A percentile compares a stretch with the other conserved stretches of the same genome.
Evolutionary conservation across 2,113 vertebrate species (phyloP).

Genomic region (Albula glossodonta): DNA sequence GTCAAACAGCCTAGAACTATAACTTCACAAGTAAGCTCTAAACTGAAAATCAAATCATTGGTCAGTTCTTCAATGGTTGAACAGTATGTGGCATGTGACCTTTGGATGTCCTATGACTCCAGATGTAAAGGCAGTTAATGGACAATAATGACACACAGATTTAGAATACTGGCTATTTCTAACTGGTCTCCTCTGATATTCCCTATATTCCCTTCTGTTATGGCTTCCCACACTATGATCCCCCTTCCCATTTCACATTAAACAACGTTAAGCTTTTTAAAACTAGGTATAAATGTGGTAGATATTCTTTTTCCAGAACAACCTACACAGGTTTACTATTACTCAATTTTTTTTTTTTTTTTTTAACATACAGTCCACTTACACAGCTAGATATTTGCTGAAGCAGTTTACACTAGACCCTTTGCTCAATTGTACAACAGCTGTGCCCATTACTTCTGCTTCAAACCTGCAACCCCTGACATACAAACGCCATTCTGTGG

Average conservation of each 20-base stretch:
- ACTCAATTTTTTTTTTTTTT: too few species aligned
- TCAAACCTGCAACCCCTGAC: not conserved
- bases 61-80: not conserved
- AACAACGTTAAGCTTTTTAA: too few species aligned
- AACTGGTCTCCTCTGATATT: not conserved
- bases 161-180: not conserved
- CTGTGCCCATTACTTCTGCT: too few species aligned
- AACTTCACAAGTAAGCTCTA: not conserved
- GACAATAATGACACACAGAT: not conserved
- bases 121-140: not conserved
- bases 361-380: too few species aligned
- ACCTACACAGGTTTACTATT: too few species aligned
- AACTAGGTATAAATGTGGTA: too few species aligned
- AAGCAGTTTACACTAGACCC: too few species aligned
- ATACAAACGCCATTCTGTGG: not conserved
- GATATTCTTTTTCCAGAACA: too few species aligned
- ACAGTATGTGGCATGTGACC: not conserved
- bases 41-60: not conserved
- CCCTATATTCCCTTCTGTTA: not conserved
- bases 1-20: not conserved
- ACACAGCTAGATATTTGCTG: too few species aligned
- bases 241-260: too few species aligned
- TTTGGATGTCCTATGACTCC: not conserved
- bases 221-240: too few species aligned
- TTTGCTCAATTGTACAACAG: too few species aligned